Evolutionary conservation across 2,888 invertebrate genomes (phyloP), one percentile per base, ranked within the genome.

Genomic region (Hypsopygia costalis): DNA sequence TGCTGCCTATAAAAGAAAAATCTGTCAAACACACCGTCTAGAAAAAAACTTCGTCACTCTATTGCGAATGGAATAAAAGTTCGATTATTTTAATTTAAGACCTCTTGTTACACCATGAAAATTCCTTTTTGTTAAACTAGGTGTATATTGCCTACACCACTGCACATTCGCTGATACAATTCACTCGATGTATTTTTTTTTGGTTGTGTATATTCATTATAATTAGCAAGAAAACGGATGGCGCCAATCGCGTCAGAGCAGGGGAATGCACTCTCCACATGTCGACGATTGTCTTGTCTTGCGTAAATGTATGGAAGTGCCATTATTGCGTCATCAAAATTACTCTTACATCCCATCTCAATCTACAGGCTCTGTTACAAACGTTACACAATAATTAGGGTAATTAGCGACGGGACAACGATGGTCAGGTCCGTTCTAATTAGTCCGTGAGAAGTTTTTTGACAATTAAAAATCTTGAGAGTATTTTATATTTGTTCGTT

Each of bases 361-460:
- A 48, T 52, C 47, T 44, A 36, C 34, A 33, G 11, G 38, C 32
- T 27, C 40, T 36, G 41, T 46, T 46, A 44, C 34, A 16, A 16
- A 16, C 16, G 16, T 53, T 49, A 46, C 52, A 51, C 51, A 58
- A 62, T 58, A 55, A 55, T 66, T 63, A 60, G 55, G 40, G 46
- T 50, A 45, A 68, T 69, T 64, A 66, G 51, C 52, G 44, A 31
- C 6, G 39, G 43, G 36, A 41, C 54, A 58, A 62, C 65, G 61
- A 58, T 51, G 39, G 42, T 40, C 51, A 51, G 48, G 48, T 52
- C 51, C 53, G 52, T 49, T 52, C 43, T 39, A 16, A 16, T 16
- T 25, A 6, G 25, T 25, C 25, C 9, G 22, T 34, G 10, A 8
- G n/a, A 21, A 21, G 6, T 1, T 34, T 7, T 20, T 8, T 22